Percentiles rank a stretch among this genome's conserved stretches.
These are phyloP conservation scores for Orchesellides sinensis DNA, from an alignment of 2,888 invertebrate species.

Conservation along the genomic window DNA sequence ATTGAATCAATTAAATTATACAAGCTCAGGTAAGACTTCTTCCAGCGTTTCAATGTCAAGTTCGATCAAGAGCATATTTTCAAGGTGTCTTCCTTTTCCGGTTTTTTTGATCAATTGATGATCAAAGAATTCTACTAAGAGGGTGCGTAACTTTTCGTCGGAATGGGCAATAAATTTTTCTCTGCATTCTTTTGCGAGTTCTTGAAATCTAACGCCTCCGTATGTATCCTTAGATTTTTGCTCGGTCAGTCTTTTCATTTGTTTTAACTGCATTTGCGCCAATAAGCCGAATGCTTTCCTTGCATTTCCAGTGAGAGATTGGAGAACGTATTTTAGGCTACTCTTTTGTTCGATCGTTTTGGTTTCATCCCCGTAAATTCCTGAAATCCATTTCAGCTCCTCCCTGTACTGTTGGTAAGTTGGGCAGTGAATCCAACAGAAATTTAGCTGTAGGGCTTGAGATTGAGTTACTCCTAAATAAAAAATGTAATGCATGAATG, in stretches of 20 bases:
- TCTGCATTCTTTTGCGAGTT: conserved; percentile 89
- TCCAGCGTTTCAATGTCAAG: conserved; percentile 61
- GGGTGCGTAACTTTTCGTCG: conserved; percentile 92
- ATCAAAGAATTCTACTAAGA: conserved; percentile 96
- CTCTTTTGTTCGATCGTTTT: conserved; percentile 91
- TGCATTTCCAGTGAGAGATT: conserved; percentile 92
- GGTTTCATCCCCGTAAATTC: conserved; percentile 81
- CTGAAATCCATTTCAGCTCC: conserved; percentile 69
- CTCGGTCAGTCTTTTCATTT: conserved; percentile 84
- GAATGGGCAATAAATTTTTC: conserved; percentile 95
- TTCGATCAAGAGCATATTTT: conserved; percentile 62
- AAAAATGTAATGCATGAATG: neutral
- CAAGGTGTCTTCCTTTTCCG: conserved; percentile 66
- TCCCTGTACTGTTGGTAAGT: conserved; percentile 89
- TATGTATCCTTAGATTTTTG: conserved; percentile 80
- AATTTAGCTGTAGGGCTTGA: conserved; percentile 90
- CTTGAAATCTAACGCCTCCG: conserved; percentile 91
- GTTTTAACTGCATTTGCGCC: conserved; percentile 88
- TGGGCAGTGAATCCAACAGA: conserved; percentile 94
- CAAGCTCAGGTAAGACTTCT: conserved; percentile 51
- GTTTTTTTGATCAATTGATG: conserved; percentile 86
- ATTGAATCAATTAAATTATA: too few relatives aligned
- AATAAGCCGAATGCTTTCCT: conserved; percentile 90
- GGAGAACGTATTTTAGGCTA: conserved; percentile 92
- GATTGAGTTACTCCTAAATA: conserved; percentile 91